Percentiles rank a stretch among this genome's conserved stretches.
phyloP scores from a whole-genome alignment of 1,140 invertebrate genomes.

The Grapholita molesta region DNA sequence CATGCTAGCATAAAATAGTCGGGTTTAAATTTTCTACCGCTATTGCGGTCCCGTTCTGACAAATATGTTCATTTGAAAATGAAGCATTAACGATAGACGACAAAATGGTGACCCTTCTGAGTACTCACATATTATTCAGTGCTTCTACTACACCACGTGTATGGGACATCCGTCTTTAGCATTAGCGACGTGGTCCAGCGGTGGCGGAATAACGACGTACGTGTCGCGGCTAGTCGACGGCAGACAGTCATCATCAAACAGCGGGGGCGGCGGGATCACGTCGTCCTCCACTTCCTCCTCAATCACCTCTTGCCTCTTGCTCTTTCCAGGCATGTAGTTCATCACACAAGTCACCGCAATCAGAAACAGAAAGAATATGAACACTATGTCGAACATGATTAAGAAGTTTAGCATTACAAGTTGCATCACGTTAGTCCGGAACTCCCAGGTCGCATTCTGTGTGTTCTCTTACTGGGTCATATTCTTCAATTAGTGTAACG shows the following conservation, averaged over 20 bases:
- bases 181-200: conserved; percentile 53
- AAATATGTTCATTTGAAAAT: background rate
- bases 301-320: conserved; percentile 47
- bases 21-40: too few relatives aligned
- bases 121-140: conserved; percentile 61
- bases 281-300: conserved; percentile 68
- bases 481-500: background rate
- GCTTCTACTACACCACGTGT: conserved; percentile 71
- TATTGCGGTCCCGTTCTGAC: too few relatives aligned
- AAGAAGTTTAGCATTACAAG: conserved; percentile 90
- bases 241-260: conserved; percentile 59
- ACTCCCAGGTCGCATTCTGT: conserved; percentile 55
- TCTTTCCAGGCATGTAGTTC: conserved; percentile 84
- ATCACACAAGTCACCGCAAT: conserved; percentile 88
- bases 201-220: conserved; percentile 70
- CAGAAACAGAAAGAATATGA: conserved; percentile 90
- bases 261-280: conserved; percentile 72
- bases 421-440: conserved; percentile 81
- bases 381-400: conserved; percentile 92
- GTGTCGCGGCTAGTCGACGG: conserved; percentile 54
- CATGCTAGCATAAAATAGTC: too few relatives aligned
- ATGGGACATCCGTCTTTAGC: conserved; percentile 70
- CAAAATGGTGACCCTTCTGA: background rate
- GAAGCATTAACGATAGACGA: background rate
- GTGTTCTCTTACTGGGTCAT: conserved; percentile 21